phyloP scores from a whole-genome alignment of 1,140 invertebrate genomes.

The Neodiprion virginianus region DNA sequence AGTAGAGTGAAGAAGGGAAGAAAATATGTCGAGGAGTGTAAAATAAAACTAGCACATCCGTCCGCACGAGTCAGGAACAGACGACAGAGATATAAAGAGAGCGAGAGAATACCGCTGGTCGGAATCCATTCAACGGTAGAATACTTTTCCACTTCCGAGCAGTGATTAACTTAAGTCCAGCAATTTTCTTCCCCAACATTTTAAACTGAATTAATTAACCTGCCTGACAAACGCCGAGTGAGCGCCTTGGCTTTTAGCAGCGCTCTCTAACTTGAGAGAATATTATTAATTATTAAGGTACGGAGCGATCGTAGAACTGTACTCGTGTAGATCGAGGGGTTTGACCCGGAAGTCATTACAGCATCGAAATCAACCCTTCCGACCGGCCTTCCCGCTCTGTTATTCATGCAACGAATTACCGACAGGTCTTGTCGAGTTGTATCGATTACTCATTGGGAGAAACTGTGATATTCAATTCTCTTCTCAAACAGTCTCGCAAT shows the following conservation, averaged over 20 bases:
- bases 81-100: background rate
- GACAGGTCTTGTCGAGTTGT: too few species aligned
- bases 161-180: slow-evolving; percentile 2
- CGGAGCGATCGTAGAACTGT: background rate
- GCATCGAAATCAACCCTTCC: too few species aligned
- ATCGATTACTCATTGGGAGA: too few species aligned
- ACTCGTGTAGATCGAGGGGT: background rate
- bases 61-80: background rate
- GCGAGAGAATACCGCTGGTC: background rate
- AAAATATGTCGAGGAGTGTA: too few species aligned
- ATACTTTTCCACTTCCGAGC: background rate
- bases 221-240: background rate
- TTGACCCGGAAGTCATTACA: too few species aligned
- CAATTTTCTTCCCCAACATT: background rate
- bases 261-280: background rate
- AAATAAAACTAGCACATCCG: too few species aligned
- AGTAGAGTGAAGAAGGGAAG: too few species aligned
- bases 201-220: background rate
- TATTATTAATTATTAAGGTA: background rate
- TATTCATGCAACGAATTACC: too few species aligned
- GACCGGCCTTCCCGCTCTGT: too few species aligned
- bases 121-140: background rate
- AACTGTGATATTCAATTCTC: too few species aligned
- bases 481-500: too few species aligned
- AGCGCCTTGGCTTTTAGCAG: background rate